These are phyloP conservation scores for Calyptomena viridis DNA, from an alignment of 2,113 vertebrate genomes.

Conservation along the genomic window DNA sequence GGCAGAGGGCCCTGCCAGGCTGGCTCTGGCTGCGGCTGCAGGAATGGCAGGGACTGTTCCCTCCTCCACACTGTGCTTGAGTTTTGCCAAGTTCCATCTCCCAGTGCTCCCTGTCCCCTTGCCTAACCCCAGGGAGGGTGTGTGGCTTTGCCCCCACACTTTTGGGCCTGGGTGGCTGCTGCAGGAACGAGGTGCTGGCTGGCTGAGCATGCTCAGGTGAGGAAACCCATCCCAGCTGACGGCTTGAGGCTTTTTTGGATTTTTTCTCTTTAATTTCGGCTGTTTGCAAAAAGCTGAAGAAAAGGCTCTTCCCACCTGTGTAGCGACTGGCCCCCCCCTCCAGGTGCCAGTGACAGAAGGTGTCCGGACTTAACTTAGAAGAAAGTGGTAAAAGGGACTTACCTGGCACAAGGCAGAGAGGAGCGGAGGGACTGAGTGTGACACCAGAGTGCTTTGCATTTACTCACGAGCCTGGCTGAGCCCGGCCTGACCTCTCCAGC, in stretches of 20 bases:
- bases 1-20: background rate
- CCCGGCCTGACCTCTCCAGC: conserved; percentile 55
- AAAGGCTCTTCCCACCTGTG: conserved; percentile 72
- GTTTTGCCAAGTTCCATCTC: conserved; percentile 20
- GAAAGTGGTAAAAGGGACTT: conserved; percentile 71
- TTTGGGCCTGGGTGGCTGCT: conserved; percentile 53
- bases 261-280: background rate
- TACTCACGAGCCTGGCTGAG: conserved; percentile 69
- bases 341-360: conserved; percentile 59
- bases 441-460: conserved; percentile 52
- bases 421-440: conserved; percentile 55
- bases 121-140: background rate
- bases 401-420: conserved; percentile 69
- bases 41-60: background rate
- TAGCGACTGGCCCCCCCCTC: conserved; percentile 47
- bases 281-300: conserved; percentile 63
- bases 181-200: conserved; percentile 52
- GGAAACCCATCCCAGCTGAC: conserved; percentile 31
- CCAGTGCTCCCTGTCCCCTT: background rate
- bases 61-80: conserved; percentile 43
- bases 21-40: background rate
- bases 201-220: conserved; percentile 59
- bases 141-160: conserved; percentile 7
- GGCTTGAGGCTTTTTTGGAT: background rate
- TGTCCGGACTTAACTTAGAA: conserved; percentile 74